Conservation (phyloP, 1,140 invertebrate genomes). For the Drosophila mauritiana region DNA sequence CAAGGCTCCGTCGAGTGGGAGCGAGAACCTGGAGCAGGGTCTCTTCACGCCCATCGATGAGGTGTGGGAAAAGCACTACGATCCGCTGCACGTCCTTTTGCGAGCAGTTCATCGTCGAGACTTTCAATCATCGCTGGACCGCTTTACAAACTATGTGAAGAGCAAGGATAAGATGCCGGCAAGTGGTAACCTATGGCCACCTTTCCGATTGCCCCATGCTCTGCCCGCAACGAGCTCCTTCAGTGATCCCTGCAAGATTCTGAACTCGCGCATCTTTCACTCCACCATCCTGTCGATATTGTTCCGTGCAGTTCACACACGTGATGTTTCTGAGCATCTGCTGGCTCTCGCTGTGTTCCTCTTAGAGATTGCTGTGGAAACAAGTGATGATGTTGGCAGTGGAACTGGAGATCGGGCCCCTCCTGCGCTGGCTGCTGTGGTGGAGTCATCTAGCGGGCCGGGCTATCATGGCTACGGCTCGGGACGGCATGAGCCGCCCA, state of each 20-base stretch:
- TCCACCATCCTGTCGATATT: constrained; percentile 93
- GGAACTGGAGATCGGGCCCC: constrained; percentile 7
- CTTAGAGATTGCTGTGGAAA: constrained; percentile 92
- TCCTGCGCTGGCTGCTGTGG: constrained; percentile 52
- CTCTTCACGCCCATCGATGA: constrained; percentile 95
- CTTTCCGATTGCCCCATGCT: constrained; percentile 89
- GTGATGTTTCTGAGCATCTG: constrained; percentile 92
- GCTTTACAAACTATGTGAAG: constrained; percentile 91
- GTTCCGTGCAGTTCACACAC: constrained; percentile 92
- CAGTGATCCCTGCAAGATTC: constrained; percentile 89
- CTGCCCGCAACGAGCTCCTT: constrained; percentile 88
- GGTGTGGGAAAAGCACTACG: constrained; percentile 96
- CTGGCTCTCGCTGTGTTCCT: constrained; percentile 94
- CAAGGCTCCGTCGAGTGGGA: constrained; percentile 86
- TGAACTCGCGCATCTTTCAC: constrained; percentile 93
- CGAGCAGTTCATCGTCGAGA: constrained; percentile 96
- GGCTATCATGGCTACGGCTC: constrained; percentile 58
- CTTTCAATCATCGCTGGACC: constrained; percentile 97
- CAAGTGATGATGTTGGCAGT: constrained; percentile 86
- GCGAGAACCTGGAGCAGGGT: constrained; percentile 94
- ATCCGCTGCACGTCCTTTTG: constrained; percentile 96
- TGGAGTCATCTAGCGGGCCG: constrained; percentile 60
- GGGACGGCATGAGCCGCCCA: constrained; percentile 84
- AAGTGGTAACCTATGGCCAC: constrained; percentile 91
- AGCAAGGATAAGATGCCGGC: constrained; percentile 88